Conservation (phyloP, 92 coral and sea anemone genomes). For the Heliopora coerulea region DNA sequence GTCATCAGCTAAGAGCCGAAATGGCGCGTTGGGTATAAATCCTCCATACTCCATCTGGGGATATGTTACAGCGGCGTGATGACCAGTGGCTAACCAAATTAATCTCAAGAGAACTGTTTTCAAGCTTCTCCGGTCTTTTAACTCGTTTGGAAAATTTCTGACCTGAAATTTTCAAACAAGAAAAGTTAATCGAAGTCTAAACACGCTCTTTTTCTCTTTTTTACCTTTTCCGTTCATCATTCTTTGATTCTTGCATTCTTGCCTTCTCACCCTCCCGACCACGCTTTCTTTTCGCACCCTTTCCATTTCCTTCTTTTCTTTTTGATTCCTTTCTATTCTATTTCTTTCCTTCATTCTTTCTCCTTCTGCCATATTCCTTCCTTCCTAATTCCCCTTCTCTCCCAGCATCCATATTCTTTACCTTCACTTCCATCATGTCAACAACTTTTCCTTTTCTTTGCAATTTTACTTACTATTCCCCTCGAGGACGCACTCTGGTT, state of each 20-base stretch:
- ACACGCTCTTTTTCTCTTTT: background rate
- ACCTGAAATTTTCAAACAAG: constrained; percentile 47
- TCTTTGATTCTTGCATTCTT: too few species aligned
- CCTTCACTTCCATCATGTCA: too few species aligned
- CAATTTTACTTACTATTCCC: too few species aligned
- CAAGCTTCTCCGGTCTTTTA: constrained; percentile 51
- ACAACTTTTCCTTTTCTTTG: too few species aligned
- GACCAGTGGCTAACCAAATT: constrained; percentile 85
- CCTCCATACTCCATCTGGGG: constrained; percentile 91
- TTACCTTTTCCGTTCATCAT: too few species aligned
- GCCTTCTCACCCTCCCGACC: too few species aligned
- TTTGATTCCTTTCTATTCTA: too few species aligned
- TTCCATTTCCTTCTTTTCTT: background rate
- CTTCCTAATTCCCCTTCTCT: too few species aligned
- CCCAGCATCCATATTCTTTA: too few species aligned
- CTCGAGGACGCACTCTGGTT: too few species aligned
- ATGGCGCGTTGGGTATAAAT: constrained; percentile 95
- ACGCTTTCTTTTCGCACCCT: background rate
- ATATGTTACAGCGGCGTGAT: constrained; percentile 84
- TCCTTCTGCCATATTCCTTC: too few species aligned
- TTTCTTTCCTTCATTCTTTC: too few species aligned
- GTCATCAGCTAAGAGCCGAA: constrained; percentile 76
- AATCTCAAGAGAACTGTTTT: constrained; percentile 60
- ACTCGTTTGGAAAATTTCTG: constrained; percentile 68
- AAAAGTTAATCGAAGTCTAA: background rate